Base-by-base conservation (phyloP, 2,797 vertebrate genomes). In the Psittacula echo region DNA sequence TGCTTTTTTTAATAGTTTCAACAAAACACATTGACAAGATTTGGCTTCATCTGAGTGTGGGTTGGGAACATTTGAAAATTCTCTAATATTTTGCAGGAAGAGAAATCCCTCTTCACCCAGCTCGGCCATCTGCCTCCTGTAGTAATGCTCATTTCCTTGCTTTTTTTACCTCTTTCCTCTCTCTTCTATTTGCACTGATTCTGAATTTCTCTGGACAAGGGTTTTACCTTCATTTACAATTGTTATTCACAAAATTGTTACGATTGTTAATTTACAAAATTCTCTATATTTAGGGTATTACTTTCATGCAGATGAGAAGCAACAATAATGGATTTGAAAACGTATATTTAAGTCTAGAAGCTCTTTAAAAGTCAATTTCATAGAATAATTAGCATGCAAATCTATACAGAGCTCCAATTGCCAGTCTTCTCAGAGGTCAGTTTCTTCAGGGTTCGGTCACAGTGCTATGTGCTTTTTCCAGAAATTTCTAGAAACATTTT, bases 331-430 rank as follows among this genome's bases (percentile, higher is more conserved):
- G 51, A 60, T 92, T 76, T 85, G 68, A 89, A 96, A 96, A 95
- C 62, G 90, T 94, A 44, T 91, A 50, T 77, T 94, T 90, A 92
- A 90, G 65, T 90, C 85, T 86, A 90, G 87, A 66, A 27, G 65
- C 86, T 95, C 85, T 90, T 93, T 90, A 72, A 87, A 84, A 72
- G 82, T 90, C 79, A 93, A 83, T 91, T 94, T 91, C 85, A 87
- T 54, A 61, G 84, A 83, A 75, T 92, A 89, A 93, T 93, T 76
- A 90, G 18, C 51, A 68, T 34, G 64, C 74, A 93, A 94, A 94
- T 93, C 72, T 88, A 45, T 47, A 89, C 29, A 61, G 56, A 87
- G 79, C 71, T 87, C 58, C 91, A 83, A 93, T 87, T 95, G 78
- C 78, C 80, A 80, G 34, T 75, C 87, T 85, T 88, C 77, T 89